Evolutionary conservation across 2,888 invertebrate species (phyloP).

Genomic region (Lithosia quadra): DNA sequence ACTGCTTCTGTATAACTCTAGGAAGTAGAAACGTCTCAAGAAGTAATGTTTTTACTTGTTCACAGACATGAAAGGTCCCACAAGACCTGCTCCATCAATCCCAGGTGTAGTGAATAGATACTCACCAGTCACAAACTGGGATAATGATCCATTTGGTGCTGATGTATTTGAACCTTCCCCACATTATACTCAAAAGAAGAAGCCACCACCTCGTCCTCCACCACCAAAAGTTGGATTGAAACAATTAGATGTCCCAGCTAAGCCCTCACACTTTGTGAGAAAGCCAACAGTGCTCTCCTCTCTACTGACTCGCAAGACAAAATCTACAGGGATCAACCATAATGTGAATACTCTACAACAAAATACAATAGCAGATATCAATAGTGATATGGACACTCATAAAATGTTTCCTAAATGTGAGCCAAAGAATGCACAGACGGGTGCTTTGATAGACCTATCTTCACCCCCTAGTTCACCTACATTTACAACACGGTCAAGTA

Average conservation of each 20-base stretch:
- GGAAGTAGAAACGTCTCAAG: background rate
- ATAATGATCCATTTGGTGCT: conserved; percentile 82
- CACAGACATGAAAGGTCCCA: conserved; percentile 88
- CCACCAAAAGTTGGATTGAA: conserved; percentile 87
- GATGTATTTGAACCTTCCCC: conserved; percentile 83
- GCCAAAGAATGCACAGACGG: conserved; percentile 78
- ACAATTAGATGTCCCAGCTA: conserved; percentile 77
- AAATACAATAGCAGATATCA: conserved; percentile 58
- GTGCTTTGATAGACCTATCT: conserved; percentile 90
- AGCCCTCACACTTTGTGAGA: conserved; percentile 84
- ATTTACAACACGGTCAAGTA: conserved; percentile 91
- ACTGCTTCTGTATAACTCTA: background rate
- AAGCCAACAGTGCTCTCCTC: conserved; percentile 81
- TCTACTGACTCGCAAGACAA: conserved; percentile 75
- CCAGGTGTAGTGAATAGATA: conserved; percentile 76
- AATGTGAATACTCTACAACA: conserved; percentile 53
- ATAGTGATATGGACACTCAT: conserved; percentile 70
- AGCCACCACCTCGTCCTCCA: conserved; percentile 91
- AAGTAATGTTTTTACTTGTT: conserved; percentile 34
- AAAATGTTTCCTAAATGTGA: conserved; percentile 83
- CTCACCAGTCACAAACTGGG: conserved; percentile 87
- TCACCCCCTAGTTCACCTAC: conserved; percentile 92
- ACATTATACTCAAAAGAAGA: conserved; percentile 86
- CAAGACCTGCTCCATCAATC: conserved; percentile 87
- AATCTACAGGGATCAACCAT: conserved; percentile 60